Base-by-base conservation (phyloP, 2,113 vertebrate species). In the Trachemys scripta region DNA sequence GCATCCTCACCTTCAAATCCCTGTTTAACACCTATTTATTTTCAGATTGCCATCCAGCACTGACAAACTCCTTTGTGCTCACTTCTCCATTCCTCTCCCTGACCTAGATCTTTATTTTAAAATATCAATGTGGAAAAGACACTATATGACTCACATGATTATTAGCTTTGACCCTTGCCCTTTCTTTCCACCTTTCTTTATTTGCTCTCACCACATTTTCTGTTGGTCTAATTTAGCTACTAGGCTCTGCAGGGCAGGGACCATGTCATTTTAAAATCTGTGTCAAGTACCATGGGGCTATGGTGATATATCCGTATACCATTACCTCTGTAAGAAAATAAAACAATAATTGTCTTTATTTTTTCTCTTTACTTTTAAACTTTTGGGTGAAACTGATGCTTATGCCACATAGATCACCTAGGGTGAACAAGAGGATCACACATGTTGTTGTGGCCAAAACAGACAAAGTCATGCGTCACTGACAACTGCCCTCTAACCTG, bases 221-320 rank as follows among this genome's bases (percentile, higher is more conserved):
- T 49, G 7, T 75, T 81, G 17, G 7, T 4, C 51, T 1, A 1
- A 35, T 91, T 88, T 22, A 7, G 2, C 14, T 62, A 62, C 14
- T 62, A 14, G 29, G 59, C 13, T 31, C 13, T 35, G 10, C 2
- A 11, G 85, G 2, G 9, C 8, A 95, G 8, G 22, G 85, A 62
- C 2, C 0, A 56, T 3, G 1, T 4, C 87, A 29, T 80, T 27
- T 12, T 62, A 51, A 45, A 72, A n/a, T 13, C 9, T 62, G 0
- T 78, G 51, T 2, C 47, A 65, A 75, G 20, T 50, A 79, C 50
- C 51, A 69, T 10, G 17, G 2, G 50, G 6, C 8, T 78, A 80
- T 51, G 10, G 1, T 81, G n/a, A 45, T 50, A 83, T 87, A 72
- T 6, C 4, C 82, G 31, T 22, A 53, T 2, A 84, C 35, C 35